Evolutionary conservation across 2,113 vertebrate species (phyloP).

Genomic region (Sebastes schlegelii): DNA sequence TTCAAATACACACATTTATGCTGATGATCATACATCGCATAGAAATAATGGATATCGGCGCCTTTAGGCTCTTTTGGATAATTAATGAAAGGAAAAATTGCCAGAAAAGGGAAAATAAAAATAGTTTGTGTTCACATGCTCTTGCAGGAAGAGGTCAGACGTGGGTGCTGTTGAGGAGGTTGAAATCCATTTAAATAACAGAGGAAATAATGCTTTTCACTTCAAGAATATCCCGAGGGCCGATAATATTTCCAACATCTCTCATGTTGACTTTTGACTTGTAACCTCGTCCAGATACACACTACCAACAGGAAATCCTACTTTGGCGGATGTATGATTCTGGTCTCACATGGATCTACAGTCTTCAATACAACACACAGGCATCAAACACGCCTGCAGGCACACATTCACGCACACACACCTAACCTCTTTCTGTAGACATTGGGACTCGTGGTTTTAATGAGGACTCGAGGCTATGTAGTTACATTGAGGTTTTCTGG

Average conservation of each 20-base stretch:
- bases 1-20: constrained; percentile 29
- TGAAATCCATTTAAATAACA: neutral
- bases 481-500: constrained; percentile 26
- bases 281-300: neutral
- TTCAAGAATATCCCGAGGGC: neutral
- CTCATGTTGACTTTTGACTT: neutral
- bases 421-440: constrained; percentile 23
- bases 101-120: neutral
- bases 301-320: neutral
- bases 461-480: constrained; percentile 30
- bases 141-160: neutral
- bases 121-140: neutral
- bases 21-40: constrained; percentile 16
- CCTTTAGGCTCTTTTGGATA: constrained; percentile 14
- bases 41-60: neutral
- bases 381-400: constrained; percentile 22
- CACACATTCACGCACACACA: constrained; percentile 2
- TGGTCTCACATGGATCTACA: neutral
- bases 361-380: constrained; percentile 16
- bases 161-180: constrained; percentile 2
- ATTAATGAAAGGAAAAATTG: neutral
- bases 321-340: neutral
- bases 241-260: neutral
- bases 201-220: neutral
- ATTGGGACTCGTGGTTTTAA: constrained; percentile 42